A percentile compares a stretch with the other conserved stretches of the same genome.
Evolutionary conservation across 2,888 invertebrate species (phyloP).

Genomic region (Ferdinandea cuprea): DNA sequence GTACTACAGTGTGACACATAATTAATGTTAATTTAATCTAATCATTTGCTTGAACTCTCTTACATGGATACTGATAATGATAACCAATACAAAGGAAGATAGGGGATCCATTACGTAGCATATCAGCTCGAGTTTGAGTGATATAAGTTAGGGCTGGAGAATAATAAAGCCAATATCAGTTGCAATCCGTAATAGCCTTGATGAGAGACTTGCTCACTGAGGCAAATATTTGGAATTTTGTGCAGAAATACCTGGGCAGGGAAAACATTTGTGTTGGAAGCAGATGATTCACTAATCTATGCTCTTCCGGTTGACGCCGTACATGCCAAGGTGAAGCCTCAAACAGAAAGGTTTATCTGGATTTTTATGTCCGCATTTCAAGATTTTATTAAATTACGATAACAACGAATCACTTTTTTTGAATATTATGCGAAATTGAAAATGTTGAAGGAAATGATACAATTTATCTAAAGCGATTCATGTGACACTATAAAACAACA

Average conservation of each 20-base stretch:
- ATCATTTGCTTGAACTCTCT: slow-evolving; percentile 63
- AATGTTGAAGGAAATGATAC: too few species aligned
- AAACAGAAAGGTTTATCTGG: too few species aligned
- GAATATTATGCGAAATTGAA: too few species aligned
- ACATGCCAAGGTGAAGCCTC: too few species aligned
- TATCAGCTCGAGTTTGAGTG: background rate
- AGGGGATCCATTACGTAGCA: slow-evolving; percentile 43
- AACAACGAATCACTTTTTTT: too few species aligned
- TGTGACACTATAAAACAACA: too few species aligned
- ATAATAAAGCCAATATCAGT: slow-evolving; percentile 30
- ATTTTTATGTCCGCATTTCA: too few species aligned
- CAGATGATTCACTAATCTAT: background rate
- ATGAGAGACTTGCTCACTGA: background rate
- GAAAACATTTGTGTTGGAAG: background rate
- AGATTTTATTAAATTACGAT: too few species aligned
- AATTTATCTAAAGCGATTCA: too few species aligned
- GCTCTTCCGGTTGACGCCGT: too few species aligned
- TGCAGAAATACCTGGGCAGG: background rate
- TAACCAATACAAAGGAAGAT: slow-evolving; percentile 49
- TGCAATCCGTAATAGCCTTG: background rate
- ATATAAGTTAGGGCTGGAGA: slow-evolving; percentile 33
- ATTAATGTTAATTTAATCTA: slow-evolving; percentile 73
- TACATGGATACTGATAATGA: slow-evolving; percentile 36
- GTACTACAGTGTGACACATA: slow-evolving; percentile 64
- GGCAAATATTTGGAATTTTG: background rate